Evolutionary conservation across 2,888 invertebrate genomes (phyloP).

Genomic region (Aphrophora alni): DNA sequence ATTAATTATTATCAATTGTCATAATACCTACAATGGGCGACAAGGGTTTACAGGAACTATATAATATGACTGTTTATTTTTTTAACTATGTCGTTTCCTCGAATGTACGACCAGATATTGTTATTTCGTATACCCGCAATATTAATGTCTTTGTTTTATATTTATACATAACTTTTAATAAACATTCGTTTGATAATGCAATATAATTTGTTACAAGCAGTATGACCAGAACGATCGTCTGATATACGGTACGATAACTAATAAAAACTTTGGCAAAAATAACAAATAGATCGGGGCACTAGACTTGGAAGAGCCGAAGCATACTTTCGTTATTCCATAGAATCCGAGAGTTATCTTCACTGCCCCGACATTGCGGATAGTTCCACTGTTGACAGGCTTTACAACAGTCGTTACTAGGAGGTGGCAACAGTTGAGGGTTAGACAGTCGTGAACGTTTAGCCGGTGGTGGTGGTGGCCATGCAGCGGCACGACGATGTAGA

Average conservation of each 20-base stretch:
- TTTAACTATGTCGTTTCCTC: slow-evolving; percentile 25
- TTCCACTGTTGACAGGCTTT: slow-evolving; percentile 55
- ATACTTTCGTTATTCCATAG: slow-evolving; percentile 51
- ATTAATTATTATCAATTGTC: slow-evolving; percentile 16
- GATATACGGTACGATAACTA: slow-evolving; percentile 33
- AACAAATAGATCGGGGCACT: slow-evolving; percentile 36
- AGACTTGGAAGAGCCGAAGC: slow-evolving; percentile 50
- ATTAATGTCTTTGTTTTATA: slow-evolving; percentile 11
- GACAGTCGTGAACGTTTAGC: slow-evolving; percentile 44
- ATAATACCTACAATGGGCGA: neutral
- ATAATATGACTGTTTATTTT: slow-evolving; percentile 39
- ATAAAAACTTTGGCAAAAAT: slow-evolving; percentile 37
- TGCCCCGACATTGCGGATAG: slow-evolving; percentile 47
- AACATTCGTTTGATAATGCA: slow-evolving; percentile 15
- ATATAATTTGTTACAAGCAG: slow-evolving; percentile 12
- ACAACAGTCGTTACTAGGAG: slow-evolving; percentile 45
- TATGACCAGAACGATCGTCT: slow-evolving; percentile 24
- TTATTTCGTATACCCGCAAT: slow-evolving; percentile 36
- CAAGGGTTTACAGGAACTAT: slow-evolving; percentile 34
- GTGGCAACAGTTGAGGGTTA: slow-evolving; percentile 33
- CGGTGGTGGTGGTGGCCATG: slow-evolving; percentile 51
- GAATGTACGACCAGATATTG: neutral
- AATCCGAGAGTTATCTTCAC: slow-evolving; percentile 47
- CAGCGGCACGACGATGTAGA: slow-evolving; percentile 47
- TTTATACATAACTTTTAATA: slow-evolving; percentile 9